These are phyloP conservation scores for Hirudo medicinalis DNA, from an alignment of 1,140 invertebrate genomes.

Conservation along the genomic window DNA sequence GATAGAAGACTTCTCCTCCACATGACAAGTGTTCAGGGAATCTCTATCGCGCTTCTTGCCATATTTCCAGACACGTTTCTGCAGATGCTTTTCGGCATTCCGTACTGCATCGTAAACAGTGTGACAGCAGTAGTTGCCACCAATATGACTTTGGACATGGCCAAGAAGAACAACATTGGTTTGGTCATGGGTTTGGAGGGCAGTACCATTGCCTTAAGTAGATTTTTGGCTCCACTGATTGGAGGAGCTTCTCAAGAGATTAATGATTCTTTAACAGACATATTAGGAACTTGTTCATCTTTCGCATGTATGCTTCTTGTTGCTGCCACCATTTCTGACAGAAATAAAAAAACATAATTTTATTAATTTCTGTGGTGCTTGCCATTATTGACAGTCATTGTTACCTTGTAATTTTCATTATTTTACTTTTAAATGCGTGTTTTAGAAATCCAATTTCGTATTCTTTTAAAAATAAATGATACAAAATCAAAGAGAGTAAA, in stretches of 20 bases:
- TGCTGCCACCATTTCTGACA: too few species aligned
- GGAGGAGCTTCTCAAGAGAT: conserved; percentile 33
- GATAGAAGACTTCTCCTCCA: conserved; percentile 31
- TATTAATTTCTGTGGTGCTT: too few species aligned
- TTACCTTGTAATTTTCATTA: too few species aligned
- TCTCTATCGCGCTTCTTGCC: conserved; percentile 19
- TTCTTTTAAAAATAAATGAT: too few species aligned
- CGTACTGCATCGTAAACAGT: conserved; percentile 35
- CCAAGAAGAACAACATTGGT: conserved; percentile 28
- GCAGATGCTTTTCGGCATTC: conserved; percentile 30
- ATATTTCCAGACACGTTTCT: conserved; percentile 20
- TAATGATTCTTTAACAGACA: background rate
- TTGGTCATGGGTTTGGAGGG: conserved; percentile 37
- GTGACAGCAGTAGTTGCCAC: conserved; percentile 32
- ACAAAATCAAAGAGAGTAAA: too few species aligned
- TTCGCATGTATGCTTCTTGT: too few species aligned
- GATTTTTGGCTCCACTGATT: conserved; percentile 39
- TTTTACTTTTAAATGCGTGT: too few species aligned
- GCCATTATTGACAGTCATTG: too few species aligned
- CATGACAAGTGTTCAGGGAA: conserved; percentile 28
- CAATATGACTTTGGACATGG: conserved; percentile 32
- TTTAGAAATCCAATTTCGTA: too few species aligned
- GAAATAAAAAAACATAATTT: too few species aligned
- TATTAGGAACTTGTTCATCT: too few species aligned
- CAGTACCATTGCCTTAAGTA: conserved; percentile 35